Percentiles rank a stretch among this genome's conserved stretches.
phyloP scores from a whole-genome alignment of 1,140 invertebrate species.

The Philotrypesis tridentata region DNA sequence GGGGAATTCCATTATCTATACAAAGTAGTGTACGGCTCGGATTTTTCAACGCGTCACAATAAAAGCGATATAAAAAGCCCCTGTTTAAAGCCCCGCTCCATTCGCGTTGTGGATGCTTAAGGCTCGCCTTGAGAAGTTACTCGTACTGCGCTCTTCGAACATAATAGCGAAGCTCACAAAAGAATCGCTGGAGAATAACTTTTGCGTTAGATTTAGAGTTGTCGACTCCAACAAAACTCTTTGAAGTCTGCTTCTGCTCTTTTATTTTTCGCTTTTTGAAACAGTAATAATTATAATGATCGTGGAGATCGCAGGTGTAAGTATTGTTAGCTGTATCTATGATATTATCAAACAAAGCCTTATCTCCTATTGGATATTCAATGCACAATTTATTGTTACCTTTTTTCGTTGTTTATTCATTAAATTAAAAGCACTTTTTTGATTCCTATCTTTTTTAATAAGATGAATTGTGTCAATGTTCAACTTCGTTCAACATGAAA shows the following conservation, averaged over 20 bases:
- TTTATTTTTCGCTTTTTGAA: not conserved
- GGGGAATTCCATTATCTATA: slow-evolving; percentile 19
- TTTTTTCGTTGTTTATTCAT: too few relatives aligned
- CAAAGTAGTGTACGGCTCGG: not conserved
- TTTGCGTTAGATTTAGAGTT: not conserved
- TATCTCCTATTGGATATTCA: too few relatives aligned
- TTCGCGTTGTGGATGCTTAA: slow-evolving; percentile 11
- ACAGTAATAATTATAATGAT: too few relatives aligned
- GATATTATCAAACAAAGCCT: too few relatives aligned
- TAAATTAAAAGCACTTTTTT: too few relatives aligned
- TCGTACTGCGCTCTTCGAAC: not conserved
- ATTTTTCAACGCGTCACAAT: not conserved
- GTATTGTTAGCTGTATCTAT: too few relatives aligned
- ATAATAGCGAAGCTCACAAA: not conserved
- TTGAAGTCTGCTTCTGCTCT: not conserved
- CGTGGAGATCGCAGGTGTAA: too few relatives aligned
- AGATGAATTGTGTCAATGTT: too few relatives aligned
- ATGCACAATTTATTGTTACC: too few relatives aligned
- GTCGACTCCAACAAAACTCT: not conserved
- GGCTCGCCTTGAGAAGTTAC: not conserved
- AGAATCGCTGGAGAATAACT: slow-evolving; percentile 22
- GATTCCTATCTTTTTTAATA: too few relatives aligned
- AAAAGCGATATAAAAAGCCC: slow-evolving; percentile 19
- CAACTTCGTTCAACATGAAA: too few relatives aligned
- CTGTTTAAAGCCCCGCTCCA: slow-evolving; percentile 23